A percentile compares a stretch with the other conserved stretches of the same genome.
Evolutionary conservation across 2,113 vertebrate species (phyloP).

Genomic region (Illadopsis cleaveri): DNA sequence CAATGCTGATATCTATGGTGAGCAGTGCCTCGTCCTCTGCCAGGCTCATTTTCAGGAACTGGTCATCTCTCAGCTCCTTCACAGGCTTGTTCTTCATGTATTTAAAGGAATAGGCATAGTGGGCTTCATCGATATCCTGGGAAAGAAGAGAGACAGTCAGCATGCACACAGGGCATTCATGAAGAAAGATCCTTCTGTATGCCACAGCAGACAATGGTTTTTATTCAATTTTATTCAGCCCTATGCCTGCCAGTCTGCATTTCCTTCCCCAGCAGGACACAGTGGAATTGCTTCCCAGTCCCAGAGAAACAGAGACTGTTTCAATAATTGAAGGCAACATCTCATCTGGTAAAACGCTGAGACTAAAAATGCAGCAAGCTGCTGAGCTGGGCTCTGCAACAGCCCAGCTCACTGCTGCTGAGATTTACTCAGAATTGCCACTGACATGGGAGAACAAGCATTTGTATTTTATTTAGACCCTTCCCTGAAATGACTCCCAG

Average conservation of each 20-base stretch:
- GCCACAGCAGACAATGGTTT: neutral
- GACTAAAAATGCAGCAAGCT: neutral
- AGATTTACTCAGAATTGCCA: neutral
- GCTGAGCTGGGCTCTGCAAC: neutral
- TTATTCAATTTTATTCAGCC: neutral
- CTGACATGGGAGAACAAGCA: neutral
- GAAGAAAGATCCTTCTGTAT: neutral
- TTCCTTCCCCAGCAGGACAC: constrained; percentile 38
- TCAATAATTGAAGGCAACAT: neutral
- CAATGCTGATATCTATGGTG: constrained; percentile 91
- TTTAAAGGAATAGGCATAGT: constrained; percentile 96
- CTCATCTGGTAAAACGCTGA: neutral
- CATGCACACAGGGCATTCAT: neutral
- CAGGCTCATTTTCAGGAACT: constrained; percentile 95
- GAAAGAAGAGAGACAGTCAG: neutral
- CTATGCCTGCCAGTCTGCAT: neutral
- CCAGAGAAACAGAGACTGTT: neutral
- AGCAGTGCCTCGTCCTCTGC: constrained; percentile 92
- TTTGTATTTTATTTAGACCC: neutral
- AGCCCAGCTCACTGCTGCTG: neutral
- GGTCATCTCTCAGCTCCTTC: constrained; percentile 95
- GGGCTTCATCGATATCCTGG: constrained; percentile 94
- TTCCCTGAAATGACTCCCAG: neutral
- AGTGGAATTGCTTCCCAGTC: neutral
- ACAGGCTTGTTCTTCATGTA: constrained; percentile 98